A percentile compares a stretch with the other conserved stretches of the same genome.
Conservation (phyloP, 1,140 invertebrate genomes). For the Frieseomelitta varia region DNA sequence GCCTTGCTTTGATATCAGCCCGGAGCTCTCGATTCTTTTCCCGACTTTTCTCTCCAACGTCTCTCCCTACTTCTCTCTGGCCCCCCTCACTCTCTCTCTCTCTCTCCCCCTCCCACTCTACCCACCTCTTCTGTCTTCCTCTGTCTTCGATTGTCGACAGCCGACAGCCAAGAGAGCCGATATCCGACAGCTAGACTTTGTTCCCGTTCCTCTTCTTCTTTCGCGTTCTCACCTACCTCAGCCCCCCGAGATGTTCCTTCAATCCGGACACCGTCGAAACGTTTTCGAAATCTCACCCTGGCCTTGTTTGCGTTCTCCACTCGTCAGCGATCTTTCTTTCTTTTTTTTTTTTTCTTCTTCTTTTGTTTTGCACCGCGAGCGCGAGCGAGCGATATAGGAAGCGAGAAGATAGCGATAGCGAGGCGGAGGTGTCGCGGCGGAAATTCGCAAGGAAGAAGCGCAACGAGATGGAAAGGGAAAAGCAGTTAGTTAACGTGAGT, state of each 20-base stretch:
- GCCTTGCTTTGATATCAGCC: conserved; percentile 80
- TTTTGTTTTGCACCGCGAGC: background rate
- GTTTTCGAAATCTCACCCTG: background rate
- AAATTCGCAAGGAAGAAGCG: conserved; percentile 10
- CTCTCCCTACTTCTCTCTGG: background rate
- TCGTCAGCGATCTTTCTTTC: background rate
- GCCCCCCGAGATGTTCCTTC: background rate
- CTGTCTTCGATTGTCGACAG: conserved; percentile 32
- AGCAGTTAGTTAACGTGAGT: conserved; percentile 35
- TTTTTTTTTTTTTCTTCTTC: no score
- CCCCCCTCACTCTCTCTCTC: no score
- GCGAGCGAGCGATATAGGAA: background rate
- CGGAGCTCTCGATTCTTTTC: conserved; percentile 69
- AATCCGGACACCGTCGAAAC: background rate
- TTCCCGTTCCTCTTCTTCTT: conserved; percentile 1
- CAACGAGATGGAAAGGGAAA: conserved; percentile 15
- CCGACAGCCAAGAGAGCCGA: conserved; percentile 20
- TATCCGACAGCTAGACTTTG: conserved; percentile 3
- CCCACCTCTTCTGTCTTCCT: background rate
- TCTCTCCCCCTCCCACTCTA: background rate
- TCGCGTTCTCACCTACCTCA: background rate
- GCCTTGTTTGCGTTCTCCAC: background rate
- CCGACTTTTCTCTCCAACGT: conserved; percentile 43
- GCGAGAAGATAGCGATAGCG: conserved; percentile 1
- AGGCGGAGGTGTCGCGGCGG: conserved; percentile 23